Percentiles rank a stretch among this genome's conserved stretches.
Evolutionary conservation across 37 sponge, comb jelly and placozoan genomes (phyloP).

Genomic region (Beroe forskalii): DNA sequence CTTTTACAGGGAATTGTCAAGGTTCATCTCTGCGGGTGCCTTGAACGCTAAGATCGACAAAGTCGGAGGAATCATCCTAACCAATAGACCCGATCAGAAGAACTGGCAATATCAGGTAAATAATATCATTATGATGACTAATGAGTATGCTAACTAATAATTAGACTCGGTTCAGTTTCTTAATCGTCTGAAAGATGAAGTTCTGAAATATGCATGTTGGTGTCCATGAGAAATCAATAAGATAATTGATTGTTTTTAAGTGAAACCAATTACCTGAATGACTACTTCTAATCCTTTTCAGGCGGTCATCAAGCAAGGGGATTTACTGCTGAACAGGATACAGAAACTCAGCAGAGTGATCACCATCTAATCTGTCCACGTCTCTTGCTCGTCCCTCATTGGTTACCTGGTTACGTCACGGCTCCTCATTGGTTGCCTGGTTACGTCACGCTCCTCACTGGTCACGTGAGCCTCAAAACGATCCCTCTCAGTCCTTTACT

Average conservation of each 20-base stretch:
- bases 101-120: slow-evolving; percentile 92
- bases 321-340: slow-evolving; percentile 87
- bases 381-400: background rate
- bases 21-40: slow-evolving; percentile 88
- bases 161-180: too few relatives aligned
- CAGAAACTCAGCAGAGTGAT: slow-evolving; percentile 96
- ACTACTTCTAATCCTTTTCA: too few relatives aligned
- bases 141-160: too few relatives aligned
- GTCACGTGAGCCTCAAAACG: too few relatives aligned
- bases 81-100: slow-evolving; percentile 83
- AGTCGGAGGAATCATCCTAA: slow-evolving; percentile 95
- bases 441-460: too few relatives aligned
- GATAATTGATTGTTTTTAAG: too few relatives aligned
- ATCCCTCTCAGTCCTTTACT: too few relatives aligned
- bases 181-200: too few relatives aligned
- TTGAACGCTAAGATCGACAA: slow-evolving; percentile 97
- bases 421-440: too few relatives aligned
- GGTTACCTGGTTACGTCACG: background rate
- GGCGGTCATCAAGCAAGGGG: slow-evolving; percentile 96
- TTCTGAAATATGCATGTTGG: too few relatives aligned
- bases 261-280: background rate
- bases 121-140: too few relatives aligned
- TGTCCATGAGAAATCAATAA: too few relatives aligned
- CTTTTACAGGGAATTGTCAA: slow-evolving; percentile 82
- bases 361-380: slow-evolving; percentile 70